A percentile compares a stretch with the other conserved stretches of the same genome.
phyloP scores from a whole-genome alignment of 2,113 vertebrate genomes.

The Aldabrachelys gigantea region DNA sequence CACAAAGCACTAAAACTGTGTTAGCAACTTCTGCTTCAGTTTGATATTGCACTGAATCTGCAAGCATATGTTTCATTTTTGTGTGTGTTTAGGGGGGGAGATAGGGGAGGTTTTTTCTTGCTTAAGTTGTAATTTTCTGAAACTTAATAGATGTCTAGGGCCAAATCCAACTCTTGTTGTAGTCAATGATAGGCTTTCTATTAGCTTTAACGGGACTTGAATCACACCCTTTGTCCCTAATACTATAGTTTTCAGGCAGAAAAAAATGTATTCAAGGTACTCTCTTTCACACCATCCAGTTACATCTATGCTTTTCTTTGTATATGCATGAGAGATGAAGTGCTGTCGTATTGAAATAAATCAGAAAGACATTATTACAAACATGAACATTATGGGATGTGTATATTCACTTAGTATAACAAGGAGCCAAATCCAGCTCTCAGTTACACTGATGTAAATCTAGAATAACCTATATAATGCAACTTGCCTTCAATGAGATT shows the following conservation, averaged over 20 bases:
- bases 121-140: conserved; percentile 73
- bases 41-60: conserved; percentile 77
- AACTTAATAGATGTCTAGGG: conserved; percentile 45
- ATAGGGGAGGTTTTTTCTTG: conserved; percentile 61
- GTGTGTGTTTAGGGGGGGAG: background rate
- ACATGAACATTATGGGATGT: background rate
- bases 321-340: background rate
- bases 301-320: background rate
- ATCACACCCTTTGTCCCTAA: background rate
- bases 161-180: conserved; percentile 22
- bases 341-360: background rate
- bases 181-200: background rate
- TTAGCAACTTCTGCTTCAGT: conserved; percentile 83
- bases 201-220: background rate
- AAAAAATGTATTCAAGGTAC: background rate
- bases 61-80: conserved; percentile 81
- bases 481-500: background rate
- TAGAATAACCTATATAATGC: background rate
- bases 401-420: background rate
- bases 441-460: background rate
- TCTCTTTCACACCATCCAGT: background rate
- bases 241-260: background rate
- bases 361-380: background rate
- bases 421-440: background rate
- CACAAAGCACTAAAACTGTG: conserved; percentile 81